phyloP scores from a whole-genome alignment of 2,797 vertebrate genomes.

The Tragelaphus eurycerus region DNA sequence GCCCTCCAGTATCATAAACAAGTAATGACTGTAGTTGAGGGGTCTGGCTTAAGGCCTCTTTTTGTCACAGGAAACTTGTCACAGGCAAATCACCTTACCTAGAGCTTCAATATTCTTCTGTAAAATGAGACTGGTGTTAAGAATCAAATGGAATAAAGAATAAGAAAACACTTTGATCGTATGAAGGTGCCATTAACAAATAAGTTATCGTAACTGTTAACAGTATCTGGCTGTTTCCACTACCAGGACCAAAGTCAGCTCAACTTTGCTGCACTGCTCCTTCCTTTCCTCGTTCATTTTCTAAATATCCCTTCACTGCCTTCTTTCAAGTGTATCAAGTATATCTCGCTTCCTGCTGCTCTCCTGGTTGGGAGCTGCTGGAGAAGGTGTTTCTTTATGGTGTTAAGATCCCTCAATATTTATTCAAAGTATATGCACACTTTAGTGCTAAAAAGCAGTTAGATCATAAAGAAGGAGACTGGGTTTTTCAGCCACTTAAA shows the following conservation, averaged over 20 bases:
- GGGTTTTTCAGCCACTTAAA: not conserved
- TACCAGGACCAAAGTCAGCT: not conserved
- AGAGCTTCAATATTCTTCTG: not conserved
- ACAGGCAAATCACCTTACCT: slow-evolving; percentile 24
- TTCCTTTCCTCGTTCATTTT: not conserved
- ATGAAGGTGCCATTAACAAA: not conserved
- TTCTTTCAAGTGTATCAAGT: not conserved
- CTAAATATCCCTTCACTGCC: not conserved
- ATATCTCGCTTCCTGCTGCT: slow-evolving; percentile 9
- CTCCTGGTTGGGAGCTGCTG: not conserved
- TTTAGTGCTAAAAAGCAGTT: slow-evolving; percentile 1
- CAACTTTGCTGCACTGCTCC: not conserved
- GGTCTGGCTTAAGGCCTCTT: not conserved
- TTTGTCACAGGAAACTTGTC: not conserved
- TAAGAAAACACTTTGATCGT: not conserved
- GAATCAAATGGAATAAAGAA: slow-evolving; percentile 35
- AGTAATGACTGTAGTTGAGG: not conserved
- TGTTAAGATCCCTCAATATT: slow-evolving; percentile 24
- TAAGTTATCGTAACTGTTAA: not conserved
- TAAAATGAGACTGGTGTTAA: slow-evolving; percentile 27
- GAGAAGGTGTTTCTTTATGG: not conserved
- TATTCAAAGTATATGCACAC: not conserved
- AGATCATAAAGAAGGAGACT: not conserved
- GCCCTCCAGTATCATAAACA: not conserved
- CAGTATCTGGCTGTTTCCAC: not conserved